phyloP scores from a whole-genome alignment of 2,113 vertebrate genomes.

The Formicarius rufipectus region DNA sequence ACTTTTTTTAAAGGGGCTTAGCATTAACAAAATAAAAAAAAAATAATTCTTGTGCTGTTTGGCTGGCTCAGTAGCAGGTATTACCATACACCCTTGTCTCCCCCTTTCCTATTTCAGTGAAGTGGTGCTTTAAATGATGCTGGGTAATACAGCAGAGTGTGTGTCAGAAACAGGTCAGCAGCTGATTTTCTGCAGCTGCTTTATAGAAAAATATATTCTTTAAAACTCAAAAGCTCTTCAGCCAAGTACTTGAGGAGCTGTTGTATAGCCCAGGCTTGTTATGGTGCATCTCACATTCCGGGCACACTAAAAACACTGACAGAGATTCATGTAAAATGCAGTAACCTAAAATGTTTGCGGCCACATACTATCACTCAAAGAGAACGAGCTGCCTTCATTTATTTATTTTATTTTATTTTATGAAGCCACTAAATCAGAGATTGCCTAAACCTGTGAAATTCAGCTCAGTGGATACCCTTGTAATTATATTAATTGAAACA shows the following conservation, averaged over 20 bases:
- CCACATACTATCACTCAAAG: neutral
- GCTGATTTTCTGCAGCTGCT: slow-evolving; percentile 16
- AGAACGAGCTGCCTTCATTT: neutral
- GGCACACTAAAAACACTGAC: neutral
- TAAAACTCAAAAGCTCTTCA: slow-evolving; percentile 12
- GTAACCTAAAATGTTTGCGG: neutral
- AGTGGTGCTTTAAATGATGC: neutral
- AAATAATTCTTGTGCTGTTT: neutral
- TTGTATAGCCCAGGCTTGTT: neutral
- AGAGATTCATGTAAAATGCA: neutral
- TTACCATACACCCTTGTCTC: neutral
- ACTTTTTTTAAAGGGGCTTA: neutral
- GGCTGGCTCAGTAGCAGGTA: neutral
- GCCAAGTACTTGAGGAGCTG: neutral
- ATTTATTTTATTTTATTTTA: neutral
- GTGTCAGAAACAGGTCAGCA: slow-evolving; percentile 10
- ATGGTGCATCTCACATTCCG: neutral
- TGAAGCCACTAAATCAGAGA: neutral
- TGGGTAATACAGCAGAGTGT: neutral
- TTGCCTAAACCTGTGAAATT: neutral
- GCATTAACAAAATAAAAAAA: neutral
- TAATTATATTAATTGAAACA: neutral
- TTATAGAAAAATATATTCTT: neutral
- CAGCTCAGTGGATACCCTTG: neutral
- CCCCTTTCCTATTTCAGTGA: neutral